Conservation (phyloP, 2,888 invertebrate species). For the Minunthozetes semirufus region DNA sequence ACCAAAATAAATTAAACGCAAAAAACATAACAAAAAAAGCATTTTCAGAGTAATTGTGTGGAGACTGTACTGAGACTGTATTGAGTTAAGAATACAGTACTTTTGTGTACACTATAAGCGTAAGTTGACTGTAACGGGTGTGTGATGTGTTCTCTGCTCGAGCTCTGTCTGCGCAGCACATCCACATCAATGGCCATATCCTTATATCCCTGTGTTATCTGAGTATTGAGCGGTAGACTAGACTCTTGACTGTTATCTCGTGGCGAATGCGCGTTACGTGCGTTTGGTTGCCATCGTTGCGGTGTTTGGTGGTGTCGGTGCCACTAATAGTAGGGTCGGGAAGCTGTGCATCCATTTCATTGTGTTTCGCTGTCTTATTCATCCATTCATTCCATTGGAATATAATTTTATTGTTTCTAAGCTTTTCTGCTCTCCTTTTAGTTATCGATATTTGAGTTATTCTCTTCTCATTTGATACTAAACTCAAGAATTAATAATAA, state of each 20-base stretch:
- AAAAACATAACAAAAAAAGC: not conserved
- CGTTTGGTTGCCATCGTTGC: slow-evolving; percentile 25
- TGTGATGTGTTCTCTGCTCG: not conserved
- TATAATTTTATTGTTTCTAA: slow-evolving; percentile 18
- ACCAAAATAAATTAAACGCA: not conserved
- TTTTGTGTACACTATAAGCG: not conserved
- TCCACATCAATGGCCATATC: slow-evolving; percentile 14
- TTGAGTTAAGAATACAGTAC: not conserved
- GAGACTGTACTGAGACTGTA: not conserved
- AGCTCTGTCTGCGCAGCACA: slow-evolving; percentile 11
- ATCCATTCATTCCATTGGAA: slow-evolving; percentile 18
- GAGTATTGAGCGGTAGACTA: no score
- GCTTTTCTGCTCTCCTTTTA: slow-evolving; percentile 23
- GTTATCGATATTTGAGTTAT: slow-evolving; percentile 6
- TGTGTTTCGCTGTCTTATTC: slow-evolving; percentile 25
- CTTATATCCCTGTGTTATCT: not conserved
- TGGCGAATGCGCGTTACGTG: slow-evolving; percentile 31
- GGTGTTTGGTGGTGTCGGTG: not conserved
- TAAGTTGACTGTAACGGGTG: not conserved
- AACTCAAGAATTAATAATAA: not conserved
- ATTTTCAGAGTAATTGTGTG: slow-evolving; percentile 2
- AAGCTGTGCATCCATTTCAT: slow-evolving; percentile 31
- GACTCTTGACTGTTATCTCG: not conserved
- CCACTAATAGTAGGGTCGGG: slow-evolving; percentile 22
- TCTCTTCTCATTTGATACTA: not conserved